Conservation (phyloP, 2,113 vertebrate genomes). For the Macheiramphus alcinus region DNA sequence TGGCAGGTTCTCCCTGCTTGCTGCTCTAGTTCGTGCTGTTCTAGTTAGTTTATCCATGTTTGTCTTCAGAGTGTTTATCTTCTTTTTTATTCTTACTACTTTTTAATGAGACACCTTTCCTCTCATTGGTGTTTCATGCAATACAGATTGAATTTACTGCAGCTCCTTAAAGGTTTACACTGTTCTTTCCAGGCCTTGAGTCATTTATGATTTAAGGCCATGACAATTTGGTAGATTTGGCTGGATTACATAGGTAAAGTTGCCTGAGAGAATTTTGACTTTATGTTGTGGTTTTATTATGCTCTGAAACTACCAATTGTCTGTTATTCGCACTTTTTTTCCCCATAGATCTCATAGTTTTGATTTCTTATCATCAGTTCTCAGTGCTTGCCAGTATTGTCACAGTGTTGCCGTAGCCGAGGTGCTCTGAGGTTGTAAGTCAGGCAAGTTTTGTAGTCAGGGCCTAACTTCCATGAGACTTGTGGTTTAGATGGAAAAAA, state of each 20-base stretch:
- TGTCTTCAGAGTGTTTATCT: slow-evolving; percentile 1
- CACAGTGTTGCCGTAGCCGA: not conserved
- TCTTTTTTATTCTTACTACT: not conserved
- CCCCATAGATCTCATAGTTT: not conserved
- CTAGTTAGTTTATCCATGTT: not conserved
- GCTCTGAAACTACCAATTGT: not conserved
- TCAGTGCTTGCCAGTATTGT: not conserved
- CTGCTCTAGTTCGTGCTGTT: not conserved
- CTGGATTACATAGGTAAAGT: not conserved
- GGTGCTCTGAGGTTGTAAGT: not conserved
- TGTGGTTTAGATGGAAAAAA: not conserved
- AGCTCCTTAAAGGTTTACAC: not conserved
- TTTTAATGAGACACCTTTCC: slow-evolving; percentile 12
- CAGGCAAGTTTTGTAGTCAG: not conserved
- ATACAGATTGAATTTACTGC: not conserved
- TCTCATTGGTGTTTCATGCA: not conserved
- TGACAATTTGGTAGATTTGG: not conserved
- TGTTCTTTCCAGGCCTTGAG: not conserved
- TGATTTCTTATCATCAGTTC: not conserved
- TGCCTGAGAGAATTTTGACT: not conserved
- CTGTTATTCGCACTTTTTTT: not conserved
- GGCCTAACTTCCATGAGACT: not conserved
- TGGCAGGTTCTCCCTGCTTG: not conserved
- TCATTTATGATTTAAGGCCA: not conserved
- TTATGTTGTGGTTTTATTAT: not conserved